Evolutionary conservation across 2,113 vertebrate genomes (phyloP).

Genomic region (Piliocolobus tephrosceles): DNA sequence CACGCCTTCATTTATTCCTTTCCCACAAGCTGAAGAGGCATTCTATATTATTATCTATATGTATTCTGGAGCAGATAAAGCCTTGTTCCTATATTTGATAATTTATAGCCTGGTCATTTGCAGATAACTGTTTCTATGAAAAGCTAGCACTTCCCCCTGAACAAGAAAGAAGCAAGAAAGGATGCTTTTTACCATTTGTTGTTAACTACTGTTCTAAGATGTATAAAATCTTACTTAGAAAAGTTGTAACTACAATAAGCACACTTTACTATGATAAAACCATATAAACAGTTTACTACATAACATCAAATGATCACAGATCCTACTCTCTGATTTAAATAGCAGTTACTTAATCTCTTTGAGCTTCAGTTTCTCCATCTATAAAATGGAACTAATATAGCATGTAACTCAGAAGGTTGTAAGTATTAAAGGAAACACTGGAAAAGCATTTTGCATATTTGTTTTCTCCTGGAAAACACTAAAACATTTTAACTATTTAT

Average conservation of each 20-base stretch:
- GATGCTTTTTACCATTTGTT: not conserved
- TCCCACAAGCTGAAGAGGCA: not conserved
- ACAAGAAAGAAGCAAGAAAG: constrained; percentile 34
- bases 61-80: not conserved
- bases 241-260: not conserved
- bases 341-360: constrained; percentile 1
- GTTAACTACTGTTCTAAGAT: not conserved
- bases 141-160: not conserved
- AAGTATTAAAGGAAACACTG: not conserved
- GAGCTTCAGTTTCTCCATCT: not conserved
- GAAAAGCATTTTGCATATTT: not conserved
- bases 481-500: not conserved
- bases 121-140: constrained; percentile 9
- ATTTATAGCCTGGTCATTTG: constrained; percentile 20
- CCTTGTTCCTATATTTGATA: not conserved
- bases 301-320: not conserved
- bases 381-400: not conserved
- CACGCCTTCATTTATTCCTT: not conserved
- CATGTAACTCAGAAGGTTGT: not conserved
- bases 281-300: not conserved
- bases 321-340: constrained; percentile 5
- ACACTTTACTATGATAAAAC: not conserved
- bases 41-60: not conserved
- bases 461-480: not conserved
- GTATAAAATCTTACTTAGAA: not conserved